Evolutionary conservation across 2,888 invertebrate genomes (phyloP), one percentile per base, ranked within the genome.

Genomic region (Metellina segmentata): DNA sequence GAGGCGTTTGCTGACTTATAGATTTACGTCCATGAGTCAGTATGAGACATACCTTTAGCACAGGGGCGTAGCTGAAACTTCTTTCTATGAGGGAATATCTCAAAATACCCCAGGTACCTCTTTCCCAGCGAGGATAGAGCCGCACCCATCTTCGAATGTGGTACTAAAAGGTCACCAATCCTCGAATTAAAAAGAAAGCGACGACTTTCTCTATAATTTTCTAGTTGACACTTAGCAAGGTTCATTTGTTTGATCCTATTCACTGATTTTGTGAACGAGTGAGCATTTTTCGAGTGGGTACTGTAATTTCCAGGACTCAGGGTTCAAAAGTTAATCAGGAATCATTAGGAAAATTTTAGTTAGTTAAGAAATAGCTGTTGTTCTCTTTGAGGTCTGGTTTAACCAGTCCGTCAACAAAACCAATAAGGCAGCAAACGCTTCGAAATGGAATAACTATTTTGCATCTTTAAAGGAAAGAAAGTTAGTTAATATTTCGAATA

Each of bases 121-220:
- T 75, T 51, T 78, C 11, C 19, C 9, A 52, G 61, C 7, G 5
- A 34, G 49, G 49, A 61, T 20, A 20, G 52, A 85, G 7, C 83
- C 83, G 74, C 83, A 48, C 83, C 83, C 83, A 61, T 53, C 52
- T 51, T 9, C 20, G 16, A 81, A 83, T 83, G 72, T 52, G 52
- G 52, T 75, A 74, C 4, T 11, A 53, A 85, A 85, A 85, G 83
- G 83, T 85, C 83, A 83, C 34, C 70, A 83, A 83, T 74, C 16
- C 53, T 74, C 72, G 34, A 16, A n/a, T 20, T 19, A 71, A 8
- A 70, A 16, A 71, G 13, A 82, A 83, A 70, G 49, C n/a, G 71
- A 53, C 20, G 19, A 19, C 34, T 70, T 13, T 9, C 11, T 9
- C 11, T 9, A 6, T 13, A 61, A 61, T 61, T 61, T 61, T 61